Evolutionary conservation across 2,797 vertebrate genomes (phyloP).

Genomic region (Eutrigla gurnardus): DNA sequence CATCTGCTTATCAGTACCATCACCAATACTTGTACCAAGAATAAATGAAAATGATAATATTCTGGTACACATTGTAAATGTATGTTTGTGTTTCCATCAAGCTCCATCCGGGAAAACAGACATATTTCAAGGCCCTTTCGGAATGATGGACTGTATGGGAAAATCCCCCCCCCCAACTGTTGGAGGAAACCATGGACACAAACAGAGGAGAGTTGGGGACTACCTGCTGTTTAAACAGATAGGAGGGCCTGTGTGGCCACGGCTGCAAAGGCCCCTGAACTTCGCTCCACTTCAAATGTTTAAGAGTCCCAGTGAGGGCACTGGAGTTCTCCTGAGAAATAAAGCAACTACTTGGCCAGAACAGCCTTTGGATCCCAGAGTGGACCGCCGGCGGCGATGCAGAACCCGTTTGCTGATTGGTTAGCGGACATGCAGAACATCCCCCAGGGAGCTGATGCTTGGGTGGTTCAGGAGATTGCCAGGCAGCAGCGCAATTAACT

Average conservation of each 20-base stretch:
- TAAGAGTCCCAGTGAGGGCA: constrained; percentile 73
- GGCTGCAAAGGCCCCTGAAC: constrained; percentile 69
- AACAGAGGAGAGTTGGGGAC: constrained; percentile 73
- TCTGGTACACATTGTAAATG: constrained; percentile 42
- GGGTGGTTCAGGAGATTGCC: constrained; percentile 76
- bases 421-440: constrained; percentile 56
- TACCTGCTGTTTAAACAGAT: constrained; percentile 85
- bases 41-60: constrained; percentile 35
- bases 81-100: constrained; percentile 72
- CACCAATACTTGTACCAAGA: neutral
- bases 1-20: constrained; percentile 18
- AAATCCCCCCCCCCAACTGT: constrained; percentile 67
- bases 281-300: constrained; percentile 77
- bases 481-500: constrained; percentile 69
- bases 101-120: constrained; percentile 67
- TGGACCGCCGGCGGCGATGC: constrained; percentile 70
- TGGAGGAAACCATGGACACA: constrained; percentile 76
- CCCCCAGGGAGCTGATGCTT: constrained; percentile 73
- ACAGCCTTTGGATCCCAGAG: constrained; percentile 75
- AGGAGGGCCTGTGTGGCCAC: constrained; percentile 66
- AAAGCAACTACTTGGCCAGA: constrained; percentile 81
- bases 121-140: constrained; percentile 63
- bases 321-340: constrained; percentile 74
- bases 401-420: constrained; percentile 66
- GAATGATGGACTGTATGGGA: constrained; percentile 73